Evolutionary conservation across 1,140 invertebrate species (phyloP).

Genomic region (Drosophila rhopaloa): DNA sequence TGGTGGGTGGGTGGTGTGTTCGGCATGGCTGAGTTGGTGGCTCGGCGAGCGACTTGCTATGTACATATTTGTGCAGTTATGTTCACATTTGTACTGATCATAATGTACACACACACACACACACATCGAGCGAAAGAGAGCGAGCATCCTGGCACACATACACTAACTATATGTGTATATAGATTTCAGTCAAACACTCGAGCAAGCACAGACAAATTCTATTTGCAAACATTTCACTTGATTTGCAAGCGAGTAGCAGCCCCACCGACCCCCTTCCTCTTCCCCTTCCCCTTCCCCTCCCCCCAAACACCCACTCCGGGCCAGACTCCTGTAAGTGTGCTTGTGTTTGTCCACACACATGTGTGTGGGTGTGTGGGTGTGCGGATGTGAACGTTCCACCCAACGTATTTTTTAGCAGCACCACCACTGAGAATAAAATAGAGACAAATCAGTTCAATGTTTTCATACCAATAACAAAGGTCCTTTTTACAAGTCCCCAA

Average conservation of each 20-base stretch:
- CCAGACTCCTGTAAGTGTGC: constrained; percentile 56
- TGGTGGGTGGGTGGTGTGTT: constrained; percentile 7
- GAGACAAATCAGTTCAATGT: neutral
- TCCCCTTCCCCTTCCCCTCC: neutral
- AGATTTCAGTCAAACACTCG: constrained; percentile 84
- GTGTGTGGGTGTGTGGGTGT: constrained; percentile 19
- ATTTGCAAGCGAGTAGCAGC: constrained; percentile 83
- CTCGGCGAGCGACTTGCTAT: constrained; percentile 71
- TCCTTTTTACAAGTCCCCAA: too few relatives aligned
- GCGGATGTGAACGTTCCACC: constrained; percentile 32
- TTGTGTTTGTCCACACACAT: constrained; percentile 31
- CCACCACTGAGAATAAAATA: constrained; percentile 10
- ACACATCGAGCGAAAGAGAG: constrained; percentile 34
- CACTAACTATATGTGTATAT: constrained; percentile 75
- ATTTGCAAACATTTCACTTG: constrained; percentile 85
- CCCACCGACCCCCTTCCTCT: constrained; percentile 3
- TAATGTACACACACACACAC: constrained; percentile 74
- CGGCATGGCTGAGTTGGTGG: constrained; percentile 1
- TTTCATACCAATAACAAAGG: too few relatives aligned
- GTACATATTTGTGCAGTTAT: constrained; percentile 84
- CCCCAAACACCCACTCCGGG: constrained; percentile 5
- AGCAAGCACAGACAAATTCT: constrained; percentile 85
- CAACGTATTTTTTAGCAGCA: constrained; percentile 45
- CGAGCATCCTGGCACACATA: constrained; percentile 57
- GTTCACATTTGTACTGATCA: constrained; percentile 84